Conservation (phyloP, 2,888 invertebrate genomes). For the Phalangium opilio region DNA sequence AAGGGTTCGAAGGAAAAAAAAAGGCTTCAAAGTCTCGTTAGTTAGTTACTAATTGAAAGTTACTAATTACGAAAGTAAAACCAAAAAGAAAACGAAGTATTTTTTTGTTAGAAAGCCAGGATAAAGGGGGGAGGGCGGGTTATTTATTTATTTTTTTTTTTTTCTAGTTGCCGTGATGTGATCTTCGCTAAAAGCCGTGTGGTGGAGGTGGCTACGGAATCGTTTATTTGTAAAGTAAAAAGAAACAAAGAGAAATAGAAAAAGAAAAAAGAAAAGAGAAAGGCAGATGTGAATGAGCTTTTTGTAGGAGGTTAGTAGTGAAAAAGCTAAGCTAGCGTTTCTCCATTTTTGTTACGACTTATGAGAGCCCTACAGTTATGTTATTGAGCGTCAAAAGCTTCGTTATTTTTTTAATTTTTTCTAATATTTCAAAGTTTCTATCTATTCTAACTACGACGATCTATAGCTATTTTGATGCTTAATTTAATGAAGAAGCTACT, state of each 20-base stretch:
- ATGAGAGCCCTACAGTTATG: too few relatives aligned
- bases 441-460: too few relatives aligned
- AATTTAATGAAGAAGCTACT: not conserved
- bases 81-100: not conserved
- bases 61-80: too few relatives aligned
- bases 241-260: not conserved
- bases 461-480: not conserved
- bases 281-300: too few relatives aligned
- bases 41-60: too few relatives aligned
- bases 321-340: not conserved
- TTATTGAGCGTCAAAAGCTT: too few relatives aligned
- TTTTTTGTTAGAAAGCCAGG: not conserved
- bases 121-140: not conserved
- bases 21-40: too few relatives aligned
- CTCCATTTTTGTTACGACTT: not conserved
- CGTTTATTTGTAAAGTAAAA: not conserved
- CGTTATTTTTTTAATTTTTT: too few relatives aligned
- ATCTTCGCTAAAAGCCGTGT: too few relatives aligned
- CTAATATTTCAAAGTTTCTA: constrained; percentile 4
- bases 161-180: too few relatives aligned
- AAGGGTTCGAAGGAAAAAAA: too few relatives aligned
- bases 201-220: constrained; percentile 5
- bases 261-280: not conserved
- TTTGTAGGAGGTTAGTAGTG: not conserved
- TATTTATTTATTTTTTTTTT: too few relatives aligned